phyloP scores from a whole-genome alignment of 1,140 invertebrate genomes.

The Chironomus tepperi region DNA sequence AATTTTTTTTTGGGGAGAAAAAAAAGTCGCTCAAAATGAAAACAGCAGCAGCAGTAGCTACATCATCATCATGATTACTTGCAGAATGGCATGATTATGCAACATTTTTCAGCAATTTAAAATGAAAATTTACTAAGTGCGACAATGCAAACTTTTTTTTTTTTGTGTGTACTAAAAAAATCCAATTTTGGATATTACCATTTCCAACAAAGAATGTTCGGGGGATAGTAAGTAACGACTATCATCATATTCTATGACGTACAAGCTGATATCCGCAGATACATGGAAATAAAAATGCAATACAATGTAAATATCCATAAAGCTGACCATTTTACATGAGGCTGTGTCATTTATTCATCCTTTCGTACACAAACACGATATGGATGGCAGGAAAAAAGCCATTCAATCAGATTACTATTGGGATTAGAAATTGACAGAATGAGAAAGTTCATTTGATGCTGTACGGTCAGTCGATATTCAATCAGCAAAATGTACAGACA shows the following conservation, averaged over 20 bases:
- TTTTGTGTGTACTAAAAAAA: neutral
- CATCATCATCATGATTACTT: neutral
- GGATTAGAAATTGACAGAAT: conserved; percentile 7
- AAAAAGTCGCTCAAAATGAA: neutral
- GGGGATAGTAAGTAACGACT: neutral
- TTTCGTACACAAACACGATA: neutral
- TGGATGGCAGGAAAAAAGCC: neutral
- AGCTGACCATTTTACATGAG: conserved; percentile 1
- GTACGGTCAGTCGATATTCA: neutral
- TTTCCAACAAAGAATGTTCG: neutral
- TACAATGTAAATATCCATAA: neutral
- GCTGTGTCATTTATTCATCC: neutral
- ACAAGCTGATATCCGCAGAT: neutral
- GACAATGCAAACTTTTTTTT: neutral
- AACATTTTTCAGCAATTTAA: neutral
- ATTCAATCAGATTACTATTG: neutral
- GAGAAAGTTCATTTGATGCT: neutral
- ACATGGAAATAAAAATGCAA: neutral
- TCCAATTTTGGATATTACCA: neutral
- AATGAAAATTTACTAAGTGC: neutral
- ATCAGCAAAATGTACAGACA: neutral
- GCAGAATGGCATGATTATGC: neutral
- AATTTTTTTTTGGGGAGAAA: neutral
- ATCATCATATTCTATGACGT: neutral
- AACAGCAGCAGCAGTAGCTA: neutral